Conservation (phyloP, 2,797 vertebrate species). For the Micrastur ruficollis region DNA sequence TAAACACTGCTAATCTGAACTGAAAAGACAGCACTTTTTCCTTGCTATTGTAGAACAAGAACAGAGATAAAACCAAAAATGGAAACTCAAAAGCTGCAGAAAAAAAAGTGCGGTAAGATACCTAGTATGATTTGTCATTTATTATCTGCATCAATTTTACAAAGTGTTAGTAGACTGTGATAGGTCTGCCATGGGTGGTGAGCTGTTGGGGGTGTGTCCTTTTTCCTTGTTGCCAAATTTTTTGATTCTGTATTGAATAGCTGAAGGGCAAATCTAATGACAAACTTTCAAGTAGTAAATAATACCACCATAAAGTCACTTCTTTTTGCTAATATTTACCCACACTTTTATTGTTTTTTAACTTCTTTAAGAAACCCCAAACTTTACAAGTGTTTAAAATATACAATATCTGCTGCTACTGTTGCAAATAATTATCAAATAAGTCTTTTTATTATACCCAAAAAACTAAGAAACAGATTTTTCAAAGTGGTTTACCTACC, state of each 20-base stretch:
- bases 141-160: neutral
- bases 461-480: neutral
- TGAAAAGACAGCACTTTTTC: neutral
- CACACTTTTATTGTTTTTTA: neutral
- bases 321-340: neutral
- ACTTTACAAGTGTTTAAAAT: neutral
- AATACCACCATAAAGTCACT: neutral
- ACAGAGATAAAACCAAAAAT: slow-evolving; percentile 40
- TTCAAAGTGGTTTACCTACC: neutral
- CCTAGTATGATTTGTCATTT: neutral
- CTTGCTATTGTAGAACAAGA: slow-evolving; percentile 46
- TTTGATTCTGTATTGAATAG: neutral
- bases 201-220: neutral
- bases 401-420: neutral
- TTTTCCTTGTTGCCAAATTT: neutral
- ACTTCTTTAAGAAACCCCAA: neutral
- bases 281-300: neutral
- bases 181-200: neutral
- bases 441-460: neutral
- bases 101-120: slow-evolving; percentile 68
- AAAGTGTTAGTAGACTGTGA: neutral
- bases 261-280: neutral
- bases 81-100: slow-evolving; percentile 58
- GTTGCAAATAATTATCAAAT: neutral
- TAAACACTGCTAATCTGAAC: neutral